phyloP scores from a whole-genome alignment of 1,140 invertebrate genomes.

The Campoletis sonorensis region DNA sequence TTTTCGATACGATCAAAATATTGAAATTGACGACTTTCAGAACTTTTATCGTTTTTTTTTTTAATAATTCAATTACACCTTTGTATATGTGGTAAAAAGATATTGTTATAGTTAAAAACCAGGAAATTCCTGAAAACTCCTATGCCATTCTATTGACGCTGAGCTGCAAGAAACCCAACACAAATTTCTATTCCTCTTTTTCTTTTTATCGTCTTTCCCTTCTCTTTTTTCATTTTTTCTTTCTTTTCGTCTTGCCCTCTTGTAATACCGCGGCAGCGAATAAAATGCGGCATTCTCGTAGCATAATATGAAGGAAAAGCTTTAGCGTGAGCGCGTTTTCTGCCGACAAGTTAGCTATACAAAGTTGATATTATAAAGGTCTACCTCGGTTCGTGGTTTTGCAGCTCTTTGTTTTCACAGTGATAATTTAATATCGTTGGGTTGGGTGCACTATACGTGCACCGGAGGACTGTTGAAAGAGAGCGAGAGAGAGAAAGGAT shows the following conservation, averaged over 20 bases:
- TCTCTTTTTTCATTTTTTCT: background rate
- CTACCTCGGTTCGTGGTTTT: background rate
- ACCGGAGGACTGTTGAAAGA: background rate
- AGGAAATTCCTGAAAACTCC: background rate
- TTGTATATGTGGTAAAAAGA: background rate
- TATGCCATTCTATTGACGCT: background rate
- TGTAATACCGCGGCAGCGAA: background rate
- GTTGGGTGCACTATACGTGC: slow-evolving; percentile 1
- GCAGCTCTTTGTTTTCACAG: slow-evolving; percentile 57
- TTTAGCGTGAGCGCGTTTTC: slow-evolving; percentile 11
- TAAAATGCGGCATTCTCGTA: background rate
- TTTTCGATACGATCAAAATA: background rate
- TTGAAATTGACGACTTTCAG: background rate
- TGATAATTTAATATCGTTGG: slow-evolving; percentile 61
- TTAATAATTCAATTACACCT: too few species aligned
- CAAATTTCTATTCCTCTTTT: background rate
- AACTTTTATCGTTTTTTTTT: background rate
- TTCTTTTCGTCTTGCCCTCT: background rate
- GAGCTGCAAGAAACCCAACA: background rate
- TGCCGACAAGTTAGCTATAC: background rate
- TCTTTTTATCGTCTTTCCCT: background rate
- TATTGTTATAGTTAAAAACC: background rate
- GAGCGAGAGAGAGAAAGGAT: background rate
- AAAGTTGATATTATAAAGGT: slow-evolving; percentile 17
- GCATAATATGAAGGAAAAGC: background rate